Conservation (phyloP, 2,797 vertebrate genomes). For the Gymnopithys bicolor region DNA sequence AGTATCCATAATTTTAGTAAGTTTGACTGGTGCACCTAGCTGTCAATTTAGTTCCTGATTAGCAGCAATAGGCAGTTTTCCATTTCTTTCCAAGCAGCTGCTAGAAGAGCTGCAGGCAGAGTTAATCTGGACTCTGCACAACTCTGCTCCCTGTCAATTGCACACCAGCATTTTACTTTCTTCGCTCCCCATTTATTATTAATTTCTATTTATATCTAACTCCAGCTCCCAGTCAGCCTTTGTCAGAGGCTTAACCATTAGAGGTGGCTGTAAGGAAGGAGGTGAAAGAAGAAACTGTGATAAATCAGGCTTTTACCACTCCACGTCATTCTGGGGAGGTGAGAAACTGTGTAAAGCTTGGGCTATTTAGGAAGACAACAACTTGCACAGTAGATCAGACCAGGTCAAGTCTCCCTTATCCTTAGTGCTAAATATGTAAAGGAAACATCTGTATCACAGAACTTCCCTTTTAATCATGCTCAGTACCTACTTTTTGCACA, state of each 20-base stretch:
- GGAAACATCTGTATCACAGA: not conserved
- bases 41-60: slow-evolving; percentile 16
- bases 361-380: slow-evolving; percentile 32
- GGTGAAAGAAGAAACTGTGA: not conserved
- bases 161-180: slow-evolving; percentile 20
- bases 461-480: not conserved
- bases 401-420: not conserved
- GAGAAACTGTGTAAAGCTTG: not conserved
- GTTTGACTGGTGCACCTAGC: not conserved
- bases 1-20: not conserved
- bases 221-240: slow-evolving; percentile 46
- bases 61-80: slow-evolving; percentile 4
- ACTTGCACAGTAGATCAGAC: not conserved
- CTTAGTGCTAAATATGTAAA: not conserved
- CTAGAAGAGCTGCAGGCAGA: slow-evolving; percentile 30
- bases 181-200: slow-evolving; percentile 71
- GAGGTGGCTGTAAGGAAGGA: slow-evolving; percentile 9
- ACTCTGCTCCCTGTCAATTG: slow-evolving; percentile 24
- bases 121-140: slow-evolving; percentile 19
- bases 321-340: not conserved
- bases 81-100: slow-evolving; percentile 44
- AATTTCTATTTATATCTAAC: slow-evolving; percentile 73
- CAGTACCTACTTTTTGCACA: not conserved
- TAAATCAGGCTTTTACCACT: not conserved
- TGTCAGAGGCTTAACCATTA: slow-evolving; percentile 54